Evolutionary conservation across 2,113 vertebrate species (phyloP), one percentile per base, ranked within the genome.

Genomic region (Corydoras maculifer): DNA sequence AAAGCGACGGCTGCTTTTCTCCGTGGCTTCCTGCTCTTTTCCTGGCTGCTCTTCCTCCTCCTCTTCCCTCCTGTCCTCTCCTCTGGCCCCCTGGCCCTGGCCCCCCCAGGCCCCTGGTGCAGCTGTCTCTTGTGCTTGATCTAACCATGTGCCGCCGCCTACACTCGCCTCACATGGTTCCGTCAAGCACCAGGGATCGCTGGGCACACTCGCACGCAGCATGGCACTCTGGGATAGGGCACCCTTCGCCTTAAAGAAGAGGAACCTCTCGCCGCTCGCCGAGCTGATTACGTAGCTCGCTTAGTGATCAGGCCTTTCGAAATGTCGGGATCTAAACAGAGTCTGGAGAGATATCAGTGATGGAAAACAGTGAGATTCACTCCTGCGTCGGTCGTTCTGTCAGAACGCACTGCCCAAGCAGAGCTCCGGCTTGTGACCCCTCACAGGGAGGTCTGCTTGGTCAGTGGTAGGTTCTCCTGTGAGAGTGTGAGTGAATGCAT

Each of bases 41-140:
- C 87, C 86, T 86, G 75, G 78, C 78, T 80, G 78, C 68, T 84
- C 80, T 84, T 88, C 91, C 91, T 91, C 86, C 90, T 87, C 90
- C 74, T 83, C 88, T 91, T 62, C 87, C 88, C 88, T 89, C 89
- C 90, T 88, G 88, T 84, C 87, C 89, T 87, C 87, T 88, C 91
- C 90, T 86, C 87, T 86, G 94, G 91, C 88, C 89, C 84, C 82
- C 85, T 81, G 84, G 88, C 90, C 91, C 77, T 80, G 72, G 93
- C 85, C 88, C 89, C 18, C 91, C 70, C 89, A 91, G 88, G 90
- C 75, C 76, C 77, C 82, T 89, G 86, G 89, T 90, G 93, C 92
- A 91, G 94, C 94, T 98, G 98, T 98, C 95, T 97, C 93, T 99
- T 99, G 97, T 99, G 97, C 97, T 99, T 99, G 97, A 99, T 99